Evolutionary conservation across 2,113 vertebrate species (phyloP), one percentile per base, ranked within the genome.

Genomic region (Pterocles orientalis): DNA sequence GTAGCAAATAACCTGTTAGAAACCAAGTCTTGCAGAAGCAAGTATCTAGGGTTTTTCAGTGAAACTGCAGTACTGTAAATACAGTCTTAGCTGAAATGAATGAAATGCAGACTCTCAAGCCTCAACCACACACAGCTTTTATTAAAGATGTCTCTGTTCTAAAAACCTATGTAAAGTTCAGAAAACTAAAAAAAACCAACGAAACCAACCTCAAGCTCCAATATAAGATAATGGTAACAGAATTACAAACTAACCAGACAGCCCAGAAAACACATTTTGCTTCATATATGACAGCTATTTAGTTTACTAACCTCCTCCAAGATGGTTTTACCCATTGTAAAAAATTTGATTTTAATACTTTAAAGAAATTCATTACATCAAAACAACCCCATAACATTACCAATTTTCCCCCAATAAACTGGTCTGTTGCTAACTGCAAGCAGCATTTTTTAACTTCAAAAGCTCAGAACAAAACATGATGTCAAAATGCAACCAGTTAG

Each of bases 381-480:
- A 70, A 51, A 29, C 48, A 53, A 29, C 15, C 19, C 41, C 12
- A 48, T 33, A n/a, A 43, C 6, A 8, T 25, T 15, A 31, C 56
- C 3, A 31, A 7, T 16, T 34, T 7, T 2, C 34, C 18, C n/a
- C 16, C 0, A 0, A 28, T 23, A 68, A 34, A 68, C 3, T 4
- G 8, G 10, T 41, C 47, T 62, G 21, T 57, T 64, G 39, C 24
- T 77, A 34, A 86, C 19, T 18, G 8, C 5, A 43, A 73, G 8
- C 7, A 25, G 9, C 10, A 13, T 3, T n/a, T 65, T 54, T 64
- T 12, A 62, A 65, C 8, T 69, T 29, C 6, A 58, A 54, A 80
- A 60, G 10, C 21, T 47, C 20, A n/a, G 13, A 26, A 66, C 8
- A 54, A 79, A 53, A 73, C 15, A 14, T 26, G 14, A 36, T 5